These are phyloP conservation scores for Priocnemis perturbator DNA, from an alignment of 2,888 invertebrate species.

Conservation along the genomic window DNA sequence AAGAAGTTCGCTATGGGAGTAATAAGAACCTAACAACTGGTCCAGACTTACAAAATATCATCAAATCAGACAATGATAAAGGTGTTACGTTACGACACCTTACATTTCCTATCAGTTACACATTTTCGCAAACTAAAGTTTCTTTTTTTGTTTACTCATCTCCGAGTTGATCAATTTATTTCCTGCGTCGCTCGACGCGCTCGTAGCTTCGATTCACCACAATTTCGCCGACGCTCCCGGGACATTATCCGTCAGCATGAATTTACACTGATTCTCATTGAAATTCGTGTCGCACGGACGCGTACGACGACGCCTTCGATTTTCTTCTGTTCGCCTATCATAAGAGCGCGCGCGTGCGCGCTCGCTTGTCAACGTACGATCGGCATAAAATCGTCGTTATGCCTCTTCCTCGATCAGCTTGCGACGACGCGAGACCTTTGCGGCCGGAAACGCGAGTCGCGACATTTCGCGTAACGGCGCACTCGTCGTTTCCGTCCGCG, in stretches of 20 bases:
- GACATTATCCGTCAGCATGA: neutral
- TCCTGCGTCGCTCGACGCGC: neutral
- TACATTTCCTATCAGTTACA: constrained; percentile 58
- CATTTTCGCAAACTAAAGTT: constrained; percentile 59
- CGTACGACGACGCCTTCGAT: constrained; percentile 20
- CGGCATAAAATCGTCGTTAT: too few species aligned
- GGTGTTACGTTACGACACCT: constrained; percentile 63
- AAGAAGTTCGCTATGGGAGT: constrained; percentile 73
- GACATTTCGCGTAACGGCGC: too few species aligned
- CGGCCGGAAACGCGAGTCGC: too few species aligned
- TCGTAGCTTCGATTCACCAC: constrained; percentile 4
- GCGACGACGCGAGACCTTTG: too few species aligned
- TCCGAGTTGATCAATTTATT: constrained; percentile 55
- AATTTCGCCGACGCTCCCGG: too few species aligned
- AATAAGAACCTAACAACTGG: constrained; percentile 73
- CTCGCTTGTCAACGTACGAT: neutral
- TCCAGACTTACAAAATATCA: constrained; percentile 74
- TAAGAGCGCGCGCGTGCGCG: constrained; percentile 11
- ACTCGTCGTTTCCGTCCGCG: too few species aligned
- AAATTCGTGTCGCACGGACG: constrained; percentile 32
- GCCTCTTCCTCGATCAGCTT: too few species aligned
- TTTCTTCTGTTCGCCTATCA: neutral
- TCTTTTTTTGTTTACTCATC: too few species aligned
- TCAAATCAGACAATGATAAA: constrained; percentile 72
- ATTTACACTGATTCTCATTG: constrained; percentile 26